Evolutionary conservation across 2,888 invertebrate species (phyloP), one percentile per base, ranked within the genome.

Genomic region (Microdon myrmicae): DNA sequence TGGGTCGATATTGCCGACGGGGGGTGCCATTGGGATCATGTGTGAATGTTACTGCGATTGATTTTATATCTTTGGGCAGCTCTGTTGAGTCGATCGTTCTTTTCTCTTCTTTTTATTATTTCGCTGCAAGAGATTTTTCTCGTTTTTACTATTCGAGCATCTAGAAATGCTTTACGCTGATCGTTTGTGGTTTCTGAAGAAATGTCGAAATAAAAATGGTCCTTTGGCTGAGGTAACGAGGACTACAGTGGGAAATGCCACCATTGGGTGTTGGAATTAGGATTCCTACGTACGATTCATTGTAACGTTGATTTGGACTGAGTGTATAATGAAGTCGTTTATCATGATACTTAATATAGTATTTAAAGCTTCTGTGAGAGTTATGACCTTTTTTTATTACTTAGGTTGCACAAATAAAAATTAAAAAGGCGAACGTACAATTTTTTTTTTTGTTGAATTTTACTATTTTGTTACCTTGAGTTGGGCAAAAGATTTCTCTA

Each of bases 251-350:
- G 61, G 60, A 61, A 61, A 55, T 48, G 43, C 29, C 35, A n/a
- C n/a, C 35, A 41, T 41, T 54, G 23, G 35, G 54, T 47, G 59
- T 34, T 45, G 29, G 22, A 60, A 54, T 31, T 48, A 41, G 35
- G 20, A 25, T 54, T 45, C 19, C 6, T 29, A 31, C 47, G n/a
- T n/a, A n/a, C n/a, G n/a, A 41, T 54, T 59, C 47, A 59, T 54
- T 25, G n/a, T n/a, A n/a, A n/a, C n/a, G n/a, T n/a, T n/a, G n/a
- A n/a, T n/a, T n/a, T n/a, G n/a, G n/a, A n/a, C n/a, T n/a, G n/a
- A n/a, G n/a, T n/a, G n/a, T n/a, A n/a, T 59, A 59, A 59, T 59
- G 35, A 59, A 59, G 59, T 35, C 41, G 54, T 54, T 59, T 26
- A n/a, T n/a, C n/a, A n/a, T n/a, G n/a, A n/a, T n/a, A n/a, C n/a